Evolutionary conservation across 2,113 vertebrate species (phyloP), one percentile per base, ranked within the genome.

Genomic region (Myotis brandtii): DNA sequence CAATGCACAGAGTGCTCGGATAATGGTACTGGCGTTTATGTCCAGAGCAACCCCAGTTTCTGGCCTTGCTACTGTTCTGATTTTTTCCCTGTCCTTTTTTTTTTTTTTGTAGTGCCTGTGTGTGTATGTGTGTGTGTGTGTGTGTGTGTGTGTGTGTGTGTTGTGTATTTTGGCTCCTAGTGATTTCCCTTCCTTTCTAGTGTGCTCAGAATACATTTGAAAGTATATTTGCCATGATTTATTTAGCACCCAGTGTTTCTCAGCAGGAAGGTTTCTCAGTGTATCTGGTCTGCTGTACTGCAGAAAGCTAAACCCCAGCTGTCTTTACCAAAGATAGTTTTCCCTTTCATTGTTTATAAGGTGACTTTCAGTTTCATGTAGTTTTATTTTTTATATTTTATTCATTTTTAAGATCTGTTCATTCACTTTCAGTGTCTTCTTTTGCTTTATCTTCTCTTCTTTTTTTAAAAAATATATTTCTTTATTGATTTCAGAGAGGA

Each of bases 121-220:
- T 46, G 59, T 56, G 2, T 46, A 8, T 70, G n/a, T 69, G 66
- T 70, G 18, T 69, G 67, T 69, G n/a, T 72, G 69, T 40, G 20
- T 43, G 70, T 43, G 11, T 73, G 23, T 73, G 40, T 46, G 40
- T 46, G 13, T 34, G 48, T 80, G 23, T 21, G 18, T 34, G 62
- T 50, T 27, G 27, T 34, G 43, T 30, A 0, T 34, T 34, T 70
- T 27, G 8, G 25, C 52, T 86, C 48, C 73, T 82, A 72, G 59
- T 76, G 64, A 30, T 77, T 92, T 93, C 43, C 56, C n/a, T 86
- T 84, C 40, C 86, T 86, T 96, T 90, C 73, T 77, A 91, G 21
- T 86, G 21, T 20, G 82, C 11, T 79, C 79, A 79, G 73, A 82
- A 46, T 86, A 27, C 72, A 43, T 64, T 95, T 91, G 37, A 91